Base-by-base conservation (phyloP, 2,797 vertebrate genomes). In the Caiman crocodilus region DNA sequence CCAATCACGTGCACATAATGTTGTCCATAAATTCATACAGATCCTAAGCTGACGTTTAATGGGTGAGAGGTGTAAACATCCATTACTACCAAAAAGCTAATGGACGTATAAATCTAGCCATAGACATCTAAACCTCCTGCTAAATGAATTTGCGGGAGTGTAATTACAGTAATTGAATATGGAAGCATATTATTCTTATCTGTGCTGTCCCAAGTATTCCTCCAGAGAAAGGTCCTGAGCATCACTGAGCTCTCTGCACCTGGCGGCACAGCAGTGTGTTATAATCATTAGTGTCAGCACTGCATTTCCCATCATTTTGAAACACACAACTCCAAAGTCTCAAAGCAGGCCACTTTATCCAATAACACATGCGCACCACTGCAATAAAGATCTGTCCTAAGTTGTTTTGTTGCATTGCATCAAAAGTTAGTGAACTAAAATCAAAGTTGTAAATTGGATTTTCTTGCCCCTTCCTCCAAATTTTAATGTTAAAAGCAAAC, bases 321-420 rank as follows among this genome's bases (percentile, higher is more conserved):
- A 64, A 7, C 2, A 5, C 67, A 16, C 32, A 9, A 2, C 21
- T 20, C 17, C 56, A 30, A 28, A 1, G 10, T 82, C 64, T 26
- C 2, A 0, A 11, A 2, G 30, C 1, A 7, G 8, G 7, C 0
- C 0, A 0, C 71, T 26, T n/a, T 3, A 55, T 3, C 79, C 78
- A 21, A 3, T 2, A 75, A 15, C 55, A 13, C 0, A 6, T 16
- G 14, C 16, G 50, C 4, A 5, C 0, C 1, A 3, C 83, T 32
- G 67, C 2, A 3, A 25, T 10, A 35, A 73, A 18, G 14, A 2
- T 1, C 17, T 7, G 2, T 32, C 4, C 3, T 14, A 5, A 74
- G 7, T 0, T 10, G 11, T 32, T 0, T 76, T 75, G 76, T 58
- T 15, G 8, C 28, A 8, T 2, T 30, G 1, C 7, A 32, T 17